Base-by-base conservation (phyloP, 2,888 invertebrate genomes). In the Amblyjoppa proteus region DNA sequence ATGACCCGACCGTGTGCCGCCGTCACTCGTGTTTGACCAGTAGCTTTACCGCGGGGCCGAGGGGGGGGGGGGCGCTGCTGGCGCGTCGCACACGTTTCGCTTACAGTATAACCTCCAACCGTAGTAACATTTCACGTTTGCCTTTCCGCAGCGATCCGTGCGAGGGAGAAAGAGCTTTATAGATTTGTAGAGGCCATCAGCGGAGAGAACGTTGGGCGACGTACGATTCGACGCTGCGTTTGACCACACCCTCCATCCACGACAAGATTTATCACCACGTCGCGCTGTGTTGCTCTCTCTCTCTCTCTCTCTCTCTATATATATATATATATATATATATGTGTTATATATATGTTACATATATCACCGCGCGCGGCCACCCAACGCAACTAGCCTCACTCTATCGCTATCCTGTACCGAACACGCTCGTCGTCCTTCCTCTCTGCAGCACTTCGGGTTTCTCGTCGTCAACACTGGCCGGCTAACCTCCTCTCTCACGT, bases 191-290 rank as follows among this genome's bases (percentile, higher is more conserved):
- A 76, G 34, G 56, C 58, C 58, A 28, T 58, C 25, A 51, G 77
- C 28, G 75, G 45, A 56, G 61, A 49, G 70, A 41, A 74, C 49
- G 53, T 70, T 41, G 56, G 68, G 71, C 69, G 81, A 81, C 70
- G 84, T 85, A 87, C 86, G 79, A 88, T 73, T 87, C 87, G 83
- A 88, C 88, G 84, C 84, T 92, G 92, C 91, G 91, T 93, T 93
- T 92, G 93, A 93, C 94, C 93, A 93, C 93, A 93, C 93, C 93
- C 93, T 93, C 93, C 91, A 92, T 91, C 89, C 90, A 78, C 89
- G 88, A 89, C 90, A 92, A 93, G 94, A 93, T 93, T 94, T 93
- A 93, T 93, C 88, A 89, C 74, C 86, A 80, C 81, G 89, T 85
- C 86, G 87, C 87, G 87, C 87, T 86, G 81, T 49, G 3, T 16